phyloP scores from a whole-genome alignment of 2,888 invertebrate genomes.

The Philaethria dido region DNA sequence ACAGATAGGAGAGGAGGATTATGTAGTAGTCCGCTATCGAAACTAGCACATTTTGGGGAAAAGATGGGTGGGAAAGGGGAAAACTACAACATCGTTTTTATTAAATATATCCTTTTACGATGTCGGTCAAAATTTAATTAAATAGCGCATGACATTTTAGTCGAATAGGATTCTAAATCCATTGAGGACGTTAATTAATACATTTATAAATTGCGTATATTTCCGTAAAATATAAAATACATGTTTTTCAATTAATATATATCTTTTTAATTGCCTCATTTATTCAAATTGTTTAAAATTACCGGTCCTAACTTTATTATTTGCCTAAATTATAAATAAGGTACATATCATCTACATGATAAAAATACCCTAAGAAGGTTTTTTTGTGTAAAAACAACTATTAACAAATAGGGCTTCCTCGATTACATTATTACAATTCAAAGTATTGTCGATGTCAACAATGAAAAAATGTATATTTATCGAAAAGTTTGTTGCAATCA shows the following conservation, averaged over 20 bases:
- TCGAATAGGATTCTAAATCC: conserved; percentile 2
- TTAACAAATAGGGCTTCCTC: not conserved
- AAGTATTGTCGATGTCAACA: no score
- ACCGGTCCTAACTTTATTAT: conserved; percentile 9
- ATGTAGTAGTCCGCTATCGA: no score
- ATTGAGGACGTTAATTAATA: conserved; percentile 16
- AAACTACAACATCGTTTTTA: no score
- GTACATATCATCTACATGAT: not conserved
- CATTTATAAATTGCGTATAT: not conserved
- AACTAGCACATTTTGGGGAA: no score
- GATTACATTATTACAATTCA: not conserved
- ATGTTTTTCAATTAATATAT: conserved; percentile 5
- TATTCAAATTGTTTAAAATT: conserved; percentile 1
- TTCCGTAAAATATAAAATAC: conserved; percentile 13
- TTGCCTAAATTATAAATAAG: not conserved
- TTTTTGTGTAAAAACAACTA: not conserved
- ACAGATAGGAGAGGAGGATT: no score
- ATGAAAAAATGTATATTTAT: no score
- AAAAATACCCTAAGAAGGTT: not conserved
- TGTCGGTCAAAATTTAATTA: conserved; percentile 10
- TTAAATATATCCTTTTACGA: not conserved
- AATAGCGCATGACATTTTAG: conserved; percentile 14
- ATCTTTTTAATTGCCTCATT: conserved; percentile 15
- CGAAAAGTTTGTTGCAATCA: no score
- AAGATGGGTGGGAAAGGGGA: no score